These are phyloP conservation scores for Scaptomyza reducta DNA, from an alignment of 2,888 invertebrate species.

Conservation along the genomic window DNA sequence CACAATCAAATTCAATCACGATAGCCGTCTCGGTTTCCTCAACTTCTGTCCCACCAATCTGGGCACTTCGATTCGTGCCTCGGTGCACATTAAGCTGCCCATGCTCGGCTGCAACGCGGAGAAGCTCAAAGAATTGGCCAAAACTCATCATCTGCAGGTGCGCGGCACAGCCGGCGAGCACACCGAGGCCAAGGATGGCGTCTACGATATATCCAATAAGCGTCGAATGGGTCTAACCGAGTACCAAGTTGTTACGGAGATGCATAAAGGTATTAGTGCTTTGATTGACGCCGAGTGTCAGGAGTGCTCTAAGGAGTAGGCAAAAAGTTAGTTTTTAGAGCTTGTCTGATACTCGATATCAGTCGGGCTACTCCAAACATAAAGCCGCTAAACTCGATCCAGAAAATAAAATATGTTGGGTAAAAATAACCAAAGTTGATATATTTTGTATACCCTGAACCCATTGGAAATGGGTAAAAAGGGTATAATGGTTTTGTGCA, in stretches of 20 bases:
- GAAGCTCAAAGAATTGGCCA: conserved; percentile 94
- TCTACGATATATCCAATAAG: conserved; percentile 98
- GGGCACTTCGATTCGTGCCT: conserved; percentile 98
- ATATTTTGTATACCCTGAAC: too few relatives aligned
- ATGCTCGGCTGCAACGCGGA: conserved; percentile 93
- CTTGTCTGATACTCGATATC: neutral
- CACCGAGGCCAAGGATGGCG: conserved; percentile 96
- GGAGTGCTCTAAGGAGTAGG: neutral
- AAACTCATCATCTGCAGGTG: conserved; percentile 94
- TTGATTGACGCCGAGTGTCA: conserved; percentile 93
- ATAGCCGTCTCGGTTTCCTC: conserved; percentile 96
- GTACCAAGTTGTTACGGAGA: conserved; percentile 96
- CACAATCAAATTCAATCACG: conserved; percentile 95
- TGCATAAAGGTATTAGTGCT: conserved; percentile 95
- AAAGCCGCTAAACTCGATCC: too few relatives aligned
- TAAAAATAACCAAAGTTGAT: too few relatives aligned
- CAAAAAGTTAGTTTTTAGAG: neutral
- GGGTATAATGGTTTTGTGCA: too few relatives aligned
- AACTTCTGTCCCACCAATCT: conserved; percentile 99
- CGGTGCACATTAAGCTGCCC: conserved; percentile 98
- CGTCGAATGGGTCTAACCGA: conserved; percentile 98
- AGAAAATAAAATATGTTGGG: too few relatives aligned
- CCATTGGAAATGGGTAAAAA: too few relatives aligned
- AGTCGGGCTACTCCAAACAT: too few relatives aligned
- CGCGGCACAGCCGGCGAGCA: conserved; percentile 97